Evolutionary conservation across 2,888 invertebrate species (phyloP), one percentile per base, ranked within the genome.

Genomic region (Listrodromus nycthemerus): DNA sequence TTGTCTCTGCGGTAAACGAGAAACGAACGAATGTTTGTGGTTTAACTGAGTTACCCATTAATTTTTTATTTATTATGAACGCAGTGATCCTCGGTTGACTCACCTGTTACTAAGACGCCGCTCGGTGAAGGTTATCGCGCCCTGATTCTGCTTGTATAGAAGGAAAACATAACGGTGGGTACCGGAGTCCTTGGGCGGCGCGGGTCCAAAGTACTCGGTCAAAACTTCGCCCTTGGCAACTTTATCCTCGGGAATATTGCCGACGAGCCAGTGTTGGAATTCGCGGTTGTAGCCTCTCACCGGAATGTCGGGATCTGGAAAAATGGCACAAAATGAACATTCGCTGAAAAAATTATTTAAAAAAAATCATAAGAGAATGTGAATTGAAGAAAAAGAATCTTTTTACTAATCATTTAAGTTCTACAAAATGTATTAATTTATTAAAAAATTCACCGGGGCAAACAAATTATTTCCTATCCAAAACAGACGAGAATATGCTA

Each of bases 201-300:
- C 93, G 5, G 93, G 93, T 7, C 93, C 93, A 45, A 93, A 90
- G 81, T 93, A 93, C 52, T 93, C 93, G 0, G 92, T 90, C 13
- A 93, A 83, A 16, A 92, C 89, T 86, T 93, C 93, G 10, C 93
- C 93, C 65, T 92, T 92, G 0, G 90, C 87, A 0, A 93, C 89
- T 73, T 91, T 92, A 71, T 92, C 93, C 81, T 93, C 93, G 0
- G 93, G 93, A 74, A 93, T 93, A 85, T 93, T 93, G 61, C 92
- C 93, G 0, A 93, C 93, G 6, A 93, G 82, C 93, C 93, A 93
- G 67, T 93, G 93, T 16, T 91, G 90, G 83, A 90, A 93, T 80
- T 93, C 93, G 1, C 93, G 89, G 65, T 91, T 91, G 66, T 93
- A 92, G 70, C 92, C 92, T 73, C 88, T 89, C 1, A 89, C 89